These are phyloP conservation scores for Drosophila quinaria DNA, from an alignment of 2,888 invertebrate genomes.

Conservation along the genomic window DNA sequence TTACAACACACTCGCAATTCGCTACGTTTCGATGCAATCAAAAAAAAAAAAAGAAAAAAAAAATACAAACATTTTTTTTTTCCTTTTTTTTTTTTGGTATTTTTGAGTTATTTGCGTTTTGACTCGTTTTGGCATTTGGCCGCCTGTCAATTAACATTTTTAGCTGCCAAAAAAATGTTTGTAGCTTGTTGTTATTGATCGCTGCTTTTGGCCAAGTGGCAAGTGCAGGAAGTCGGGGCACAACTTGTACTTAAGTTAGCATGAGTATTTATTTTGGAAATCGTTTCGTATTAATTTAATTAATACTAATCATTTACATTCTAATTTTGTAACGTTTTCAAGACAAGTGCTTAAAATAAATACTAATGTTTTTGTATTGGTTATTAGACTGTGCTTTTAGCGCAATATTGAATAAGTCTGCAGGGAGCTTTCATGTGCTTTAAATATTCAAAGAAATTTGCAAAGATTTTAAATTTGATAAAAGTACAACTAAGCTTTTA, in stretches of 20 bases:
- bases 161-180: conserved; percentile 33
- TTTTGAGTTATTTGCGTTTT: conserved; percentile 69
- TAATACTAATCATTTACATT: neutral
- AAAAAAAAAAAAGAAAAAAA: conserved; percentile 21
- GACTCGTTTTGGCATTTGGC: conserved; percentile 69
- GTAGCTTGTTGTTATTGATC: conserved; percentile 13
- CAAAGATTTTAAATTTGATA: too few species aligned
- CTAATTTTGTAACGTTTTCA: neutral
- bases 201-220: conserved; percentile 5
- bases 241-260: neutral
- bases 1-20: conserved; percentile 76
- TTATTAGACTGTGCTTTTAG: neutral
- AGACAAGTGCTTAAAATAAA: neutral
- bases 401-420: too few species aligned
- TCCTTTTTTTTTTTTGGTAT: conserved; percentile 23
- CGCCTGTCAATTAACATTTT: conserved; percentile 69
- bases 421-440: neutral
- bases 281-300: neutral
- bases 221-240: conserved; percentile 11
- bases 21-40: conserved; percentile 39
- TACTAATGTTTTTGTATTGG: neutral
- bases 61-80: conserved; percentile 7
- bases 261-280: neutral
- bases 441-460: too few species aligned
- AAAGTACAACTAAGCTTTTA: too few species aligned